Percentiles rank a stretch among this genome's conserved stretches.
Conservation (phyloP, 2,113 vertebrate genomes). For the Vimba vimba region DNA sequence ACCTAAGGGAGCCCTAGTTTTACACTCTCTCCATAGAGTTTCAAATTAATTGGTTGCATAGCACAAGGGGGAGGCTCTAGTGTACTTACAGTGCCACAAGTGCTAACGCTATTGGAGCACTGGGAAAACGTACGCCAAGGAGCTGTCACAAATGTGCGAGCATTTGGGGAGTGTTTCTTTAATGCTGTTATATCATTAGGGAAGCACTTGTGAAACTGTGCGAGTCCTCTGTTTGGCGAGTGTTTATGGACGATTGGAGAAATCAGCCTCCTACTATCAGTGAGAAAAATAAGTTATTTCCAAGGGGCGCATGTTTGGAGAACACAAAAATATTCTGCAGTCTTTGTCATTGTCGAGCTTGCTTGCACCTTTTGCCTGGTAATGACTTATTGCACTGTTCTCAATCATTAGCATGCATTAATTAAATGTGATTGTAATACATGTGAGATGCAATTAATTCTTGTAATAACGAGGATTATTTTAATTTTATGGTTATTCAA, state of each 20-base stretch:
- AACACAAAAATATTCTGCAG: not conserved
- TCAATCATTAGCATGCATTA: conserved; percentile 21
- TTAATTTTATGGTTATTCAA: not conserved
- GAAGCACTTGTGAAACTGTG: conserved; percentile 21
- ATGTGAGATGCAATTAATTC: not conserved
- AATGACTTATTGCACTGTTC: conserved; percentile 29
- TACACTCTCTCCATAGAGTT: conserved; percentile 3
- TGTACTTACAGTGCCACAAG: not conserved
- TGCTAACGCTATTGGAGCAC: conserved; percentile 11
- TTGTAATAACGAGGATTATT: not conserved
- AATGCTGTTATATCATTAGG: not conserved
- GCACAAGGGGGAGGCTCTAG: conserved; percentile 13
- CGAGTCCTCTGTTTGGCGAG: not conserved
- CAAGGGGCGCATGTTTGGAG: not conserved
- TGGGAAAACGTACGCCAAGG: conserved; percentile 8
- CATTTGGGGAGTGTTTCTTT: not conserved
- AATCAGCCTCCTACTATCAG: not conserved
- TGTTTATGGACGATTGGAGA: not conserved
- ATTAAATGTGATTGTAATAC: conserved; percentile 18
- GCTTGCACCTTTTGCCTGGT: conserved; percentile 1
- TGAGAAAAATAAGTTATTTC: not conserved
- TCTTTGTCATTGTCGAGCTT: conserved; percentile 6
- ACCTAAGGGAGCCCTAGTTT: conserved; percentile 2
- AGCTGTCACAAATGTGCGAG: conserved; percentile 9
- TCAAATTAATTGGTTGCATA: conserved; percentile 35